Evolutionary conservation across 2,113 vertebrate genomes (phyloP).

Genomic region (Leiothrix lutea): DNA sequence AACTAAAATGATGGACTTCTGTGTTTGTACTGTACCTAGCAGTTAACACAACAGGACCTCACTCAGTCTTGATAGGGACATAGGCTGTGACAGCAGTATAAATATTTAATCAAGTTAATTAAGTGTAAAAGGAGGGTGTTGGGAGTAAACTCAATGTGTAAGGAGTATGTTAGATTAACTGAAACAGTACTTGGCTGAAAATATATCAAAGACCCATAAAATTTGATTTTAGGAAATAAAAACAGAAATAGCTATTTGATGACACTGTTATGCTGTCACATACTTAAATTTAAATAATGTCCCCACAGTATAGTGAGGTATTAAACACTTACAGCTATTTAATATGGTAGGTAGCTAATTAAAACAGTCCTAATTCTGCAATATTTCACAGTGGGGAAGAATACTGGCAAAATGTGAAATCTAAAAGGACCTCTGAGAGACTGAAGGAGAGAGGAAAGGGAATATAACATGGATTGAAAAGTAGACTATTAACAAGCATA

Average conservation of each 20-base stretch:
- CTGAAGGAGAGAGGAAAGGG: neutral
- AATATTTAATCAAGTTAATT: conserved; percentile 50
- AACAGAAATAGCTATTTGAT: neutral
- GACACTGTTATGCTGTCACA: neutral
- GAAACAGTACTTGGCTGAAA: neutral
- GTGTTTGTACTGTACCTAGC: neutral
- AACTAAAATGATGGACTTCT: neutral
- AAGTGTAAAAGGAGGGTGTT: neutral
- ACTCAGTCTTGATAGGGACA: neutral
- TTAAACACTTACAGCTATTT: neutral
- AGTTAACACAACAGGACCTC: neutral
- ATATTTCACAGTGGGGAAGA: neutral
- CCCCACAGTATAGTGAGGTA: neutral
- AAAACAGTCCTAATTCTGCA: neutral
- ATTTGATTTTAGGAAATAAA: neutral
- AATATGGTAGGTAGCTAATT: neutral
- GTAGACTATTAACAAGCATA: neutral
- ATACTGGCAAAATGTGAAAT: neutral
- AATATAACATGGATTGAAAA: neutral
- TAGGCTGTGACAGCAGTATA: neutral
- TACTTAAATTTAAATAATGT: neutral
- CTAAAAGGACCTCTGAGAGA: neutral
- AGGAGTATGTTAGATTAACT: neutral
- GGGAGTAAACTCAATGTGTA: neutral
- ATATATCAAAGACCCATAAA: neutral